Evolutionary conservation across 1,140 invertebrate genomes (phyloP), one percentile per base, ranked within the genome.

Genomic region (Penaeus vannamei): DNA sequence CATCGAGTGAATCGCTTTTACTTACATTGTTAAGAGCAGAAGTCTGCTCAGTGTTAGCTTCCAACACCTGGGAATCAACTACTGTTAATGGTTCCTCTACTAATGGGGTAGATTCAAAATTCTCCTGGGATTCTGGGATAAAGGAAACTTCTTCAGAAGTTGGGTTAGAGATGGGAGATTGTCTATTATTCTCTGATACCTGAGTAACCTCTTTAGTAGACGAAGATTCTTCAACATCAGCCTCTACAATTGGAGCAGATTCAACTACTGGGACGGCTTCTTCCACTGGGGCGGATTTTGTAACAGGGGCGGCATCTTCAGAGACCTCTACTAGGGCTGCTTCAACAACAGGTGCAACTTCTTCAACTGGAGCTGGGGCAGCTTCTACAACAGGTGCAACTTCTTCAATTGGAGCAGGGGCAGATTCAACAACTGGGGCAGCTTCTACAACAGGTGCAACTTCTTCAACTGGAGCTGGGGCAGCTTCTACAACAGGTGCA

Each of bases 1-100:
- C 17, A 12, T 53, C 53, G 14, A 17, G 53, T 8, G 53, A 8
- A 53, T 53, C 53, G 53, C 53, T 53, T 53, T 53, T 12, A 53
- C 53, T 53, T 53, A 53, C 53, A 53, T 5, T 29, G 23, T 76
- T 36, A 32, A 32, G 29, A 12, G 29, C 72, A 76, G 42, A 32
- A 32, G 7, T 36, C n/a, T 76, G 29, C 29, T 76, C 72, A 76
- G 72, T 76, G 72, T 76, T 76, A 76, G 42, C 42, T 20, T 76
- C 81, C n/a, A 61, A 62, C 26, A 60, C 81, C 60, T 84, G 59
- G 36, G 87, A 79, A 53, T 62, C 72, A 26, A 46, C 72, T 89
- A 84, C 29, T 32, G 87, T 89, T 84, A 84, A 32, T 46, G 72
- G 76, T 79, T 89, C 86, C 72, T 69, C 66, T 84, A 89, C 87